Evolutionary conservation across 2,888 invertebrate species (phyloP).

Genomic region (Xestia ashworthii): DNA sequence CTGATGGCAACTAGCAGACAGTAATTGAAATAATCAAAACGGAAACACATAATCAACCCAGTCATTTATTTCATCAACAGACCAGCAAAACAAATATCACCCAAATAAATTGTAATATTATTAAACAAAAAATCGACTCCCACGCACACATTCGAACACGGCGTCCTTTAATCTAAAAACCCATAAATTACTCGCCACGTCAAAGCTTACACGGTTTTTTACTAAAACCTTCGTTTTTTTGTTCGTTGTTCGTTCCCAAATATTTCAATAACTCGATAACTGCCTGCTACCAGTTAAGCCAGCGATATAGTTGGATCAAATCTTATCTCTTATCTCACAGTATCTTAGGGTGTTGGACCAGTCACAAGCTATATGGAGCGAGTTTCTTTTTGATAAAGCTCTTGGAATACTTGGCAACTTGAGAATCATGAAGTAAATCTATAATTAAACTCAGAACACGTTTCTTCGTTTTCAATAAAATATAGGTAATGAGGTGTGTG

Average conservation of each 20-base stretch:
- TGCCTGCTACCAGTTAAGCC: constrained; percentile 60
- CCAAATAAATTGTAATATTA: constrained; percentile 41
- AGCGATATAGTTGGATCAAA: constrained; percentile 62
- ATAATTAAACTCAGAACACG: background rate
- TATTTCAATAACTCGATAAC: constrained; percentile 70
- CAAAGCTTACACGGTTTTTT: constrained; percentile 64
- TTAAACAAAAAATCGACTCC: constrained; percentile 47
- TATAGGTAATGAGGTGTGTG: background rate
- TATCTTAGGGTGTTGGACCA: constrained; percentile 52
- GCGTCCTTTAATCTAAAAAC: constrained; percentile 49
- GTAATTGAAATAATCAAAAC: background rate
- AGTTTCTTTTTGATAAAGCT: background rate
- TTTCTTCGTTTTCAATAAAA: background rate
- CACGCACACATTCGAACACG: constrained; percentile 31
- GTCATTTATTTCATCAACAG: constrained; percentile 20
- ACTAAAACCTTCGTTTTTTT: constrained; percentile 51
- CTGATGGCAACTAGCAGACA: background rate
- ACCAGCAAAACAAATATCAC: constrained; percentile 38
- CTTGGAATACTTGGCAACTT: too few species aligned
- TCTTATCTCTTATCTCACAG: constrained; percentile 68
- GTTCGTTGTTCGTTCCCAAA: constrained; percentile 50
- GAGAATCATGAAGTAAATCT: background rate
- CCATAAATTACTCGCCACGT: constrained; percentile 63
- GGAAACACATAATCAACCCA: constrained; percentile 4
- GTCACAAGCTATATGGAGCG: constrained; percentile 1